Evolutionary conservation across 2,113 vertebrate species (phyloP).

Genomic region (Aythya baeri): DNA sequence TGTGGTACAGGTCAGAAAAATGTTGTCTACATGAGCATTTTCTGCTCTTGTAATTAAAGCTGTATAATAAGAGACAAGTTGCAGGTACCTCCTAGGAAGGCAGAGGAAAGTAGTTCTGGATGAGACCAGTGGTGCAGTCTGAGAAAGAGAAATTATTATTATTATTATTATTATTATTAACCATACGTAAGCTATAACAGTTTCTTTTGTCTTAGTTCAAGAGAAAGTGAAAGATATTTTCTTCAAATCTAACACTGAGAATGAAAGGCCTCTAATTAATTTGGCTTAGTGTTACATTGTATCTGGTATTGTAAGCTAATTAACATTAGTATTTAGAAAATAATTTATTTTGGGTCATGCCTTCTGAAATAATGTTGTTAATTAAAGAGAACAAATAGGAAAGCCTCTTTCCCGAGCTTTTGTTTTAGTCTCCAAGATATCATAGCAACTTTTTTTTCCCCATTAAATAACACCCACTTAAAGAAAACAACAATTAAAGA

Average conservation of each 20-base stretch:
- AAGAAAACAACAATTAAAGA: neutral
- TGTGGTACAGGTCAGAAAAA: neutral
- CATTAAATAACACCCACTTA: neutral
- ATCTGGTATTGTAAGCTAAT: neutral
- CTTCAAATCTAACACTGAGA: neutral
- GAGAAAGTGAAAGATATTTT: neutral
- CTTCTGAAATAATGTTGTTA: neutral
- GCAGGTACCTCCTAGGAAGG: neutral
- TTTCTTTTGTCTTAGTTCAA: neutral
- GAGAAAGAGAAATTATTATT: neutral
- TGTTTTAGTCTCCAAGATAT: neutral
- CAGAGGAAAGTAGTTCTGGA: neutral
- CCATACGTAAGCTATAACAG: neutral
- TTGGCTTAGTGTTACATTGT: neutral
- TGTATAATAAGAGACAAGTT: neutral
- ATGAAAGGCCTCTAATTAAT: neutral
- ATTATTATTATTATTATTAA: neutral
- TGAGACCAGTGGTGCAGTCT: neutral
- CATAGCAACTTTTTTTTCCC: neutral
- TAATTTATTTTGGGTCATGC: neutral
- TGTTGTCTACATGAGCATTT: neutral
- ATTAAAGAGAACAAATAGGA: neutral
- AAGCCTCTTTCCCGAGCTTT: neutral
- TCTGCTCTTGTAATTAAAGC: neutral
- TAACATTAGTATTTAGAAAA: neutral